Evolutionary conservation across 2,888 invertebrate species (phyloP), one percentile per base, ranked within the genome.

Genomic region (Idaea dimidiata): DNA sequence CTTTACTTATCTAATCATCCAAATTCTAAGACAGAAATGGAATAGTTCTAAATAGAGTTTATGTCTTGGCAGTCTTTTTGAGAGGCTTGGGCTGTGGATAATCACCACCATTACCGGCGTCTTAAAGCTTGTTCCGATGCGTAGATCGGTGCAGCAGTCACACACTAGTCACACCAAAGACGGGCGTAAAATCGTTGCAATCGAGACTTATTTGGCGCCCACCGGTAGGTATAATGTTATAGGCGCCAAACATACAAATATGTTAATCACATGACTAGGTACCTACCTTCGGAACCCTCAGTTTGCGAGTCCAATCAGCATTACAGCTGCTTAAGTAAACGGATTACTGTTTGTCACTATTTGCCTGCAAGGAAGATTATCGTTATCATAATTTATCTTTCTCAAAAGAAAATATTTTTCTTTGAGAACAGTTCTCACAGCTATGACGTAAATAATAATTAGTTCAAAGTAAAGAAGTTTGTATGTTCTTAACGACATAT

Each of bases 401-500:
- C 57, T 62, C 10, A n/a, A 63, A 66, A 53, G 61, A 58, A 62
- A 67, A 64, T 62, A 64, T 66, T 64, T 61, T 70, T 56, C 54
- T 24, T 24, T 24, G 24, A 24, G 24, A 24, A 24, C 3, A 24
- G 24, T 24, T 64, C 64, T 54, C 57, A 58, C 43, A 43, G 43
- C 43, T 43, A 14, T 43, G 43, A 43, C 43, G 43, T 43, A 43
- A 43, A 43, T 43, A 43, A 14, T 14, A 43, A 43, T 43, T 43
- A 43, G 43, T 43, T 14, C 43, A 67, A 63, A 66, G 59, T 66
- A 64, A 59, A 57, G 58, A 64, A 59, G 60, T 62, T 61, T 60
- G 17, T 43, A 43, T 60, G 17, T 43, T 10, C 43, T 43, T 43
- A 43, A 43, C 43, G 79, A 77, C 76, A 77, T 81, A 81, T 82